phyloP scores from a whole-genome alignment of 2,113 vertebrate species.

The Toxostoma redivivum region DNA sequence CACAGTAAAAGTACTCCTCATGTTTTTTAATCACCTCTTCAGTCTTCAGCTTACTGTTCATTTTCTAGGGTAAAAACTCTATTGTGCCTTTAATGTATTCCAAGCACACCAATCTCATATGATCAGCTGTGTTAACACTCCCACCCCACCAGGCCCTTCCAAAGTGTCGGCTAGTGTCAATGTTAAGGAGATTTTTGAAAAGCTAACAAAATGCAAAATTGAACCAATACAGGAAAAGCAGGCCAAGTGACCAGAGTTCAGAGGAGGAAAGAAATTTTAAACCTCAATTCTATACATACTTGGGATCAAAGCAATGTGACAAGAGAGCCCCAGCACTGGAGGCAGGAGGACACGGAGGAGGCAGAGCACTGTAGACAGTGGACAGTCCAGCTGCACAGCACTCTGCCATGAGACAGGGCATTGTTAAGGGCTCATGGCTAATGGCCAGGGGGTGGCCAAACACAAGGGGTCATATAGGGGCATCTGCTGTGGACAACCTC shows the following conservation, averaged over 20 bases:
- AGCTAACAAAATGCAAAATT: not conserved
- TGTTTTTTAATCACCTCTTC: not conserved
- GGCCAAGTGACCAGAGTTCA: not conserved
- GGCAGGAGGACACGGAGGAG: rapidly evolving
- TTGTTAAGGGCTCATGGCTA: not conserved
- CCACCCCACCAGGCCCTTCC: not conserved
- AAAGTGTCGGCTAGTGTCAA: not conserved
- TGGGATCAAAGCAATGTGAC: not conserved
- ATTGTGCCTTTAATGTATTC: not conserved
- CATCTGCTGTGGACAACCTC: rapidly evolving
- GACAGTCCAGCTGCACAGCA: not conserved
- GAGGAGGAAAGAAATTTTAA: not conserved
- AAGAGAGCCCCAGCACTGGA: not conserved
- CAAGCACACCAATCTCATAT: not conserved
- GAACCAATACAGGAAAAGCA: not conserved
- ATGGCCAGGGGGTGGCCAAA: not conserved
- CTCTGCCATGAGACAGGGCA: not conserved
- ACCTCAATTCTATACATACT: not conserved
- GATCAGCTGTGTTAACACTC: not conserved
- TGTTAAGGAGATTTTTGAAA: not conserved
- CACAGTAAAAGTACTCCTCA: not conserved
- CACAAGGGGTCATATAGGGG: not conserved
- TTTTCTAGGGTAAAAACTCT: not conserved
- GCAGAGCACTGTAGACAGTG: not conserved
- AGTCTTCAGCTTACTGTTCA: not conserved